Evolutionary conservation across 2,797 vertebrate genomes (phyloP).

Genomic region (Sus cebifrons): DNA sequence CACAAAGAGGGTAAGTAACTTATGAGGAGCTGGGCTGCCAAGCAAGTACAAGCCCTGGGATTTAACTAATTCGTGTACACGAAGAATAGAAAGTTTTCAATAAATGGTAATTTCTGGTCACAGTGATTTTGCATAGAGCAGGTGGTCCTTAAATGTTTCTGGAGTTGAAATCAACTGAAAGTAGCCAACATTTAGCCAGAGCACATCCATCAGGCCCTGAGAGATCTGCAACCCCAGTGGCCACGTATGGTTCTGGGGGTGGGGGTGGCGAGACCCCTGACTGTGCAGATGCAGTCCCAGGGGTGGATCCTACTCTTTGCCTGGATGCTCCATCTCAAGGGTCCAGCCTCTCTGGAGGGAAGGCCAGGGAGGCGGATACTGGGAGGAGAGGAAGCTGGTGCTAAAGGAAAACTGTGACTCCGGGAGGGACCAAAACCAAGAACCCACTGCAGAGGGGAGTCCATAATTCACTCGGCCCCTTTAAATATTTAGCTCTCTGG

Average conservation of each 20-base stretch:
- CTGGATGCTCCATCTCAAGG: neutral
- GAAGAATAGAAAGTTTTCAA: neutral
- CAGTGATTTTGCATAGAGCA: neutral
- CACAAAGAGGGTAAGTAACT: neutral
- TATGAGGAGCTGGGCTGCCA: rapidly evolving
- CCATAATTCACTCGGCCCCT: constrained; percentile 63
- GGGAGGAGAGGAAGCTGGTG: neutral
- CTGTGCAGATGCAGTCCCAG: rapidly evolving
- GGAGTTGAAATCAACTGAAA: neutral
- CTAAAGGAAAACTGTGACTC: neutral
- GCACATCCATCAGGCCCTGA: neutral
- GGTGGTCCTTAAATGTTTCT: neutral
- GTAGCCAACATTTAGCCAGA: neutral
- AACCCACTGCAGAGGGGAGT: neutral
- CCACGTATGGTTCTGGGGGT: neutral
- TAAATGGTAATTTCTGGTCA: neutral
- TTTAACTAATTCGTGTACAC: rapidly evolving
- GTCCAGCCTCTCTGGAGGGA: neutral
- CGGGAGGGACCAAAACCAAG: neutral
- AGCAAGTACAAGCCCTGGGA: neutral
- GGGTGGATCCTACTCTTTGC: neutral
- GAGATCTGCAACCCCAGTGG: neutral
- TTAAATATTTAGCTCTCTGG: constrained; percentile 74
- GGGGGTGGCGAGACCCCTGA: neutral
- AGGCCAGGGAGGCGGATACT: rapidly evolving